Base-by-base conservation (phyloP, 1,140 invertebrate species). In the Philopotamus ludificatus region DNA sequence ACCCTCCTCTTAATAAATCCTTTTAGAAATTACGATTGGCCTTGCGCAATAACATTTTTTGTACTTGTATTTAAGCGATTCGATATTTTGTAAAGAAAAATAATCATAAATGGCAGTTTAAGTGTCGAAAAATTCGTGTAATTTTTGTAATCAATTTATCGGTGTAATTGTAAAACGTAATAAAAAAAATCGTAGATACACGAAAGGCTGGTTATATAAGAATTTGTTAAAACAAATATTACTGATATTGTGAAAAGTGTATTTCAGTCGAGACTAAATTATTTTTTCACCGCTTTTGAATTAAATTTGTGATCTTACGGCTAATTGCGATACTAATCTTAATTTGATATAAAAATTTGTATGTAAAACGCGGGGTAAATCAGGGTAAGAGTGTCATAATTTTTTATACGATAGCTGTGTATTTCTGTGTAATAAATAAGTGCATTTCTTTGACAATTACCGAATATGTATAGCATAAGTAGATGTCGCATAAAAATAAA, bases 321-420 rank as follows among this genome's bases (percentile, higher is more conserved):
- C 59, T 66, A 59, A 66, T 60, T 68, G 66, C 71, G 70, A 63
- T 67, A 66, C n/a, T n/a, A n/a, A n/a, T n/a, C n/a, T n/a, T n/a
- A 73, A 72, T 75, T 74, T 73, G 78, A 78, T 75, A 78, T 78
- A 79, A 76, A 74, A 74, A 76, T 71, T 76, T 57, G 54, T 57
- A 60, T 28, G 25, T 22, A 76, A 78, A 73, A 77, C 75, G 78
- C 78, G 77, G 79, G 77, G 77, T 80, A 75, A 73, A 79, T 79
- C 79, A 81, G 79, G 79, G 79, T 81, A 80, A 79, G 79, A 77
- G 75, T 80, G 77, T 79, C 78, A 78, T 79, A 77, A 51, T 51
- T 50, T 58, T 16, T 34, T 34, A 34, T 34, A 34, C 28, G 28
- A 34, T 34, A 34, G 28, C n/a, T n/a, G n/a, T n/a, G n/a, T n/a